Evolutionary conservation across 1,140 invertebrate species (phyloP).

Genomic region (Metopolophium dirhodum): DNA sequence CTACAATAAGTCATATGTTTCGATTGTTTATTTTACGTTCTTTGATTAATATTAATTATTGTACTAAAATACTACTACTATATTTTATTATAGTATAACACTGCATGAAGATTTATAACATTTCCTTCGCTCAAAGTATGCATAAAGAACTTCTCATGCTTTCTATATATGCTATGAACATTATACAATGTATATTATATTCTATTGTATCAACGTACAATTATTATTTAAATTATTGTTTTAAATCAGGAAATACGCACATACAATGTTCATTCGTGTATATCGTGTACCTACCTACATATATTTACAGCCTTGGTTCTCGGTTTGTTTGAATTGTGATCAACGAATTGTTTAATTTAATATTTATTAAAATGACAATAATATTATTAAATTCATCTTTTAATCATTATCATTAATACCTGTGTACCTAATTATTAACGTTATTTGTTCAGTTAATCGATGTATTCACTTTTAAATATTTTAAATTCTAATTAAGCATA

Average conservation of each 20-base stretch:
- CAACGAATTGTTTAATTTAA: not conserved
- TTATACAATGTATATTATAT: not conserved
- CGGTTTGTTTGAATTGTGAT: not conserved
- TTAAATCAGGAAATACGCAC: not conserved
- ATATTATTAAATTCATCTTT: not conserved
- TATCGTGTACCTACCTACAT: not conserved
- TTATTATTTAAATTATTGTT: not conserved
- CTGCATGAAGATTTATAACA: not conserved
- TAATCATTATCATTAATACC: not conserved
- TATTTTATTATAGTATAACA: not conserved
- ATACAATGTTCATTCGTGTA: not conserved
- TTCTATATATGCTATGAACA: not conserved
- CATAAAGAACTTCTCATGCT: not conserved
- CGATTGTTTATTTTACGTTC: not conserved
- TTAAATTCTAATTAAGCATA: not conserved
- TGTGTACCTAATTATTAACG: not conserved
- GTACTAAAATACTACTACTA: not conserved
- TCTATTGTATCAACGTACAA: not conserved
- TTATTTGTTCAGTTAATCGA: not conserved
- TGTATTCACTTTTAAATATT: not conserved
- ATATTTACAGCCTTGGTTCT: not conserved
- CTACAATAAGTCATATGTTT: not conserved
- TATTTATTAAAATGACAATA: not conserved
- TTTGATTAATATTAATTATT: not conserved
- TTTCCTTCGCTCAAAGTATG: not conserved